Evolutionary conservation across 2,113 vertebrate genomes (phyloP), one percentile per base, ranked within the genome.

Genomic region (Phrynosoma platyrhinos): DNA sequence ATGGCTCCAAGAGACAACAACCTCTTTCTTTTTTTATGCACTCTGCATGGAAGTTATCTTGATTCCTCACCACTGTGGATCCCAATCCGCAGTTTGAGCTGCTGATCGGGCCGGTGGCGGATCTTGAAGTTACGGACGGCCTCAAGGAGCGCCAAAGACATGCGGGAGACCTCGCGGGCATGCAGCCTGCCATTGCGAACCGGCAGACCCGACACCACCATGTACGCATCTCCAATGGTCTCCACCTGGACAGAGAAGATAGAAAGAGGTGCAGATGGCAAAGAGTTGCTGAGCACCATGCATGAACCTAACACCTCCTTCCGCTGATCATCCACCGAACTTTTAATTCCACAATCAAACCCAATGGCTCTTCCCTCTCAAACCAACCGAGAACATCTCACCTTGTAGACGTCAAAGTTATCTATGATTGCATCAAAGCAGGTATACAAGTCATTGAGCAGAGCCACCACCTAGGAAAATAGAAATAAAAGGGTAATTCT

Each of bases 351-450:
- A 62, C 14, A 13, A 40, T 13, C 62, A 68, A 13, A 62, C 58
- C 58, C 13, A 62, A 1, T 0, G 18, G 8, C 47, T 68, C 14
- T 8, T 68, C 55, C 79, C 62, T 27, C 13, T 58, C 82, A 4
- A 1, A 0, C 3, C 1, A 62, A 12, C 58, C 58, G 14, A 18
- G 58, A 18, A 62, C 58, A 4, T 13, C 75, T 82, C 91, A 99
- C 98, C 98, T 99, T 99, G 96, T 99, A 99, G 88, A 99, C 98
- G 1, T 99, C 98, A 76, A 99, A 99, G 95, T 98, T 98, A 95
- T 99, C 98, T n/a, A 99, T 99, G 94, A 99, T 98, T 88, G 98
- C 98, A 0, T 99, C 98, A 3, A 99, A 99, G 87, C 98, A 98
- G 4, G 98, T 99, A 94, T 99, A 99, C 66, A 99, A 96, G 89